Conservation (phyloP, 2,888 invertebrate genomes). For the Melipona bicolor region DNA sequence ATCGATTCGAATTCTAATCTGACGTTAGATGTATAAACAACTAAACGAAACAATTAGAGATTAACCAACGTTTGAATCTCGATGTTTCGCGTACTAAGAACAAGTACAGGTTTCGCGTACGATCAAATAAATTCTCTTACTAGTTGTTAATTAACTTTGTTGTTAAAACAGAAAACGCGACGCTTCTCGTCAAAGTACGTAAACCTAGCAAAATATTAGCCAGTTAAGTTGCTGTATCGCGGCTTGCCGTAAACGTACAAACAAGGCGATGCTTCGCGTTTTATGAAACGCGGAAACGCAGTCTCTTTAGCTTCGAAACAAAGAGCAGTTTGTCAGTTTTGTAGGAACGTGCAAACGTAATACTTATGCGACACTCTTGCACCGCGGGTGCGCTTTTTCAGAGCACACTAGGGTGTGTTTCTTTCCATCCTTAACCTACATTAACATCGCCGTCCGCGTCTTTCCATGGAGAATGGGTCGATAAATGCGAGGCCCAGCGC, state of each 20-base stretch:
- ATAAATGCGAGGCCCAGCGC: conserved; percentile 71
- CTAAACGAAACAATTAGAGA: too few relatives aligned
- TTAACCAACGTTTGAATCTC: too few relatives aligned
- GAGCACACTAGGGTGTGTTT: conserved; percentile 54
- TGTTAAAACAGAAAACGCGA: neutral
- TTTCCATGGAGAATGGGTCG: conserved; percentile 70
- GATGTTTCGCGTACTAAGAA: too few relatives aligned
- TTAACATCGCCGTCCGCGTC: conserved; percentile 66
- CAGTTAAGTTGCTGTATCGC: conserved; percentile 7
- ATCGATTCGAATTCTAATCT: neutral
- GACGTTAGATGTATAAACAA: too few relatives aligned
- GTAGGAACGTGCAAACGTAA: conserved; percentile 60
- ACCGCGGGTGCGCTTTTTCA: conserved; percentile 57
- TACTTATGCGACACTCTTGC: conserved; percentile 53
- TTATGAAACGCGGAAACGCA: conserved; percentile 28
- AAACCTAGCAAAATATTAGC: conserved; percentile 42
- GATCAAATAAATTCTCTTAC: neutral
- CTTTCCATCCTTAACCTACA: conserved; percentile 73
- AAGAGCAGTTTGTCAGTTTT: conserved; percentile 64
- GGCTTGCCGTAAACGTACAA: conserved; percentile 28
- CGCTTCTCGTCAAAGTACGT: conserved; percentile 1
- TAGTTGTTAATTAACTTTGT: neutral
- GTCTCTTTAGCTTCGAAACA: conserved; percentile 56
- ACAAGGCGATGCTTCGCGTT: conserved; percentile 42
- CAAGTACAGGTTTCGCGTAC: neutral